A percentile compares a stretch with the other conserved stretches of the same genome.
These are phyloP conservation scores for Syndactyla subalaris DNA, from an alignment of 2,797 vertebrate genomes.

Conservation along the genomic window DNA sequence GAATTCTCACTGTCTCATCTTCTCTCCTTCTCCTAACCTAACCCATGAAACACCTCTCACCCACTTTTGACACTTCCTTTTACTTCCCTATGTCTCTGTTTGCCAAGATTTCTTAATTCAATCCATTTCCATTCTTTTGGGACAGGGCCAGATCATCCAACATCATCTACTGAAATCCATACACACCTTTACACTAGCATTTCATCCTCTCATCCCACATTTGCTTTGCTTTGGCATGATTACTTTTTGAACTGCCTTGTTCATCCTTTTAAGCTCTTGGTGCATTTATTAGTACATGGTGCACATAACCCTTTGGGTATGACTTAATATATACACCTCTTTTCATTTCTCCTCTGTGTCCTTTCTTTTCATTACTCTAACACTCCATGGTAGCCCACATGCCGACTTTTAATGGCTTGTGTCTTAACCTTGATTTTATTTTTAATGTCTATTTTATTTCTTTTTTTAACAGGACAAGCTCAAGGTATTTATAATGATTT, in stretches of 20 bases:
- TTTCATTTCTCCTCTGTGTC: constrained; percentile 63
- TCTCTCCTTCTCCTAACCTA: not conserved
- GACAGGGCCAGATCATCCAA: not conserved
- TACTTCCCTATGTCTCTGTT: not conserved
- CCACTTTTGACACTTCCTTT: not conserved
- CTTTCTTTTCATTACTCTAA: constrained; percentile 55
- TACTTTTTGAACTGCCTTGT: constrained; percentile 35
- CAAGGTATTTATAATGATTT: constrained; percentile 32
- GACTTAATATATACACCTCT: constrained; percentile 46
- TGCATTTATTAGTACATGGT: constrained; percentile 60
- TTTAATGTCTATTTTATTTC: constrained; percentile 11
- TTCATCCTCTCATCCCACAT: not conserved
- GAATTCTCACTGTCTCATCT: not conserved
- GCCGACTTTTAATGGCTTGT: constrained; percentile 2
- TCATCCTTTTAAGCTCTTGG: constrained; percentile 22
- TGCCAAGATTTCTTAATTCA: not conserved
- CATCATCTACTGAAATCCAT: not conserved
- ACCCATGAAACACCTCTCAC: not conserved
- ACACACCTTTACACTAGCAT: not conserved
- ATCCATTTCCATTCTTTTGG: not conserved
- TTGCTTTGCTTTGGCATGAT: constrained; percentile 12
- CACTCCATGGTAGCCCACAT: not conserved
- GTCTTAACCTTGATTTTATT: constrained; percentile 52
- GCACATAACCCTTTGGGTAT: constrained; percentile 49
- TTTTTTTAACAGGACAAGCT: not conserved